A percentile compares a stretch with the other conserved stretches of the same genome.
These are phyloP conservation scores for Gymnogyps californianus DNA, from an alignment of 2,113 vertebrate genomes.

Conservation along the genomic window DNA sequence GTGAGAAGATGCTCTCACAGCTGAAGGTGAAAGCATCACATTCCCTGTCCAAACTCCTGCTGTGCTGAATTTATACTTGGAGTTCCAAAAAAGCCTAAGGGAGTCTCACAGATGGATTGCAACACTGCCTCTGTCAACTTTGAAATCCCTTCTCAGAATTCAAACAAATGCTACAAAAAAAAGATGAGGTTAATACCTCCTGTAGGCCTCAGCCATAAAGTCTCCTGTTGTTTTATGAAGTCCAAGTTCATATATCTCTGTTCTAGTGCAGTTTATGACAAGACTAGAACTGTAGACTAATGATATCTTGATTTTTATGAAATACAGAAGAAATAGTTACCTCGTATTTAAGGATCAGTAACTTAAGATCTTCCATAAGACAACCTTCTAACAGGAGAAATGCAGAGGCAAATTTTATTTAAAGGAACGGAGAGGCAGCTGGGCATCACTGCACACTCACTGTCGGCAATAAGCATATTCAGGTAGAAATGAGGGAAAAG, in stretches of 20 bases:
- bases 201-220: background rate
- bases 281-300: background rate
- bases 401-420: background rate
- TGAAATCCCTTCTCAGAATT: background rate
- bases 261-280: background rate
- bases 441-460: background rate
- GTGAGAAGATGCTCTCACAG: conserved; percentile 42
- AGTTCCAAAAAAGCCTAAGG: background rate
- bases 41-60: conserved; percentile 20
- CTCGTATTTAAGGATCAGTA: background rate
- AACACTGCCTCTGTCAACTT: background rate
- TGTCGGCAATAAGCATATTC: background rate
- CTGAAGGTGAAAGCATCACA: conserved; percentile 55
- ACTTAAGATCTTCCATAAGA: background rate
- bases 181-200: background rate
- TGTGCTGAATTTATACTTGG: background rate
- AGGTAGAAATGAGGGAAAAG: background rate
- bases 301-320: background rate
- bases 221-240: background rate
- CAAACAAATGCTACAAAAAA: background rate
- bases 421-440: background rate
- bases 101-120: background rate
- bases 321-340: background rate
- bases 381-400: background rate
- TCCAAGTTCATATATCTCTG: background rate